phyloP scores from a whole-genome alignment of 2,113 vertebrate species.

The Pandion haliaetus region DNA sequence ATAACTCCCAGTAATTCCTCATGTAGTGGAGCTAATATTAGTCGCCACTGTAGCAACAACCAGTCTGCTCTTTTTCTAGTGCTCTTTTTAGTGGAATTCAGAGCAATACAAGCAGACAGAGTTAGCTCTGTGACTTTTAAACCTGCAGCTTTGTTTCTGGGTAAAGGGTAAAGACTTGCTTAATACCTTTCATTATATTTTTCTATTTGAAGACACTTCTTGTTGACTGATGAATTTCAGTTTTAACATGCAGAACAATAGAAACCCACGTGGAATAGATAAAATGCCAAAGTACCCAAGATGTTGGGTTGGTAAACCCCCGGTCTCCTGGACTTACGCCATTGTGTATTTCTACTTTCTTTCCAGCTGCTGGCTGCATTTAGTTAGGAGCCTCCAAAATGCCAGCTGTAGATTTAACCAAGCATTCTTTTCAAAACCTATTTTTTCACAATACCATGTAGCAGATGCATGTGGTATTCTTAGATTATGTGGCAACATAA shows the following conservation, averaged over 20 bases:
- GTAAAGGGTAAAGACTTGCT: background rate
- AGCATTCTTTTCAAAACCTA: background rate
- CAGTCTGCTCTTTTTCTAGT: background rate
- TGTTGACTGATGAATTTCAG: background rate
- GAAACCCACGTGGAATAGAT: background rate
- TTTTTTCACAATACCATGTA: background rate
- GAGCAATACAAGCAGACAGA: background rate
- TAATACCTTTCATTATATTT: background rate
- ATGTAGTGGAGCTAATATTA: constrained; percentile 1
- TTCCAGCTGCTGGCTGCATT: background rate
- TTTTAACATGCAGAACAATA: background rate
- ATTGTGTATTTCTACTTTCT: background rate
- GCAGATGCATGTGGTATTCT: background rate
- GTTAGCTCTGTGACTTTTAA: background rate
- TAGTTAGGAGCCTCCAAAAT: background rate
- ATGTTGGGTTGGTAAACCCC: background rate
- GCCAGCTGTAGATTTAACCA: background rate
- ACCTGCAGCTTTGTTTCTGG: background rate
- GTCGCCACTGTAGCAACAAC: background rate
- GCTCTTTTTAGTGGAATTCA: background rate
- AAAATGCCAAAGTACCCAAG: background rate
- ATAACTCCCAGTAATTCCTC: constrained; percentile 38
- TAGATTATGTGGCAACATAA: background rate
- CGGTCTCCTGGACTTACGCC: background rate
- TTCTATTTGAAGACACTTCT: background rate